Evolutionary conservation across 2,113 vertebrate species (phyloP).

Genomic region (Melanocharis versteri): DNA sequence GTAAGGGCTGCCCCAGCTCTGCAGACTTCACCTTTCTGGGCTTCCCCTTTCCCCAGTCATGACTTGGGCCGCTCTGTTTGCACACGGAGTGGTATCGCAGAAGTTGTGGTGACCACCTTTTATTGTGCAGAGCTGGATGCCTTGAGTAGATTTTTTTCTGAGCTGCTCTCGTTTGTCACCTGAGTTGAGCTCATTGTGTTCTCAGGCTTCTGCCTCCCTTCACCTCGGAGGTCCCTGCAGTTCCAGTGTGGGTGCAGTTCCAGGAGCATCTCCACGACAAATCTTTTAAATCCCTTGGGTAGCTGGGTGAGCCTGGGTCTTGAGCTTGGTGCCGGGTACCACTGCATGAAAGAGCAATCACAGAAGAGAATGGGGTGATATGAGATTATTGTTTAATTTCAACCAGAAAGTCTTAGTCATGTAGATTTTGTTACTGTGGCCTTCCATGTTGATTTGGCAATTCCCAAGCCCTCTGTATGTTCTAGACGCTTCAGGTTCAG

Average conservation of each 20-base stretch:
- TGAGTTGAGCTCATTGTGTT: background rate
- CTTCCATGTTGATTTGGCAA: rapidly evolving
- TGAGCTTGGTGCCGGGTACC: background rate
- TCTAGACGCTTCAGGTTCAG: background rate
- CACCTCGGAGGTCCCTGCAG: background rate
- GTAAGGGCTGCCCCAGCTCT: background rate
- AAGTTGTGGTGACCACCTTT: background rate
- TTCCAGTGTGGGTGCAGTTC: background rate
- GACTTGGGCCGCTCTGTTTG: background rate
- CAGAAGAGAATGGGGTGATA: rapidly evolving
- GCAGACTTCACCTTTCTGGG: background rate
- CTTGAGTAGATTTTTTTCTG: rapidly evolving
- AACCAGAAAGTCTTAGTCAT: background rate
- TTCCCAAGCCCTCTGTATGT: rapidly evolving
- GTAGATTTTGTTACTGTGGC: background rate
- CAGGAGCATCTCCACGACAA: background rate
- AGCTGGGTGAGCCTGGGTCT: background rate
- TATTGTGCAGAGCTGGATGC: background rate
- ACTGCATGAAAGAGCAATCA: rapidly evolving
- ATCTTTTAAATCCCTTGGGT: background rate
- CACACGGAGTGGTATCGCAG: rapidly evolving
- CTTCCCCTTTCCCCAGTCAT: background rate
- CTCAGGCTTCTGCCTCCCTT: background rate
- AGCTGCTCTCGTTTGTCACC: rapidly evolving
- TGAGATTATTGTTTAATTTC: background rate